A percentile compares a stretch with the other conserved stretches of the same genome.
phyloP scores from a whole-genome alignment of 2,888 invertebrate species.

The Marronus borbonicus region DNA sequence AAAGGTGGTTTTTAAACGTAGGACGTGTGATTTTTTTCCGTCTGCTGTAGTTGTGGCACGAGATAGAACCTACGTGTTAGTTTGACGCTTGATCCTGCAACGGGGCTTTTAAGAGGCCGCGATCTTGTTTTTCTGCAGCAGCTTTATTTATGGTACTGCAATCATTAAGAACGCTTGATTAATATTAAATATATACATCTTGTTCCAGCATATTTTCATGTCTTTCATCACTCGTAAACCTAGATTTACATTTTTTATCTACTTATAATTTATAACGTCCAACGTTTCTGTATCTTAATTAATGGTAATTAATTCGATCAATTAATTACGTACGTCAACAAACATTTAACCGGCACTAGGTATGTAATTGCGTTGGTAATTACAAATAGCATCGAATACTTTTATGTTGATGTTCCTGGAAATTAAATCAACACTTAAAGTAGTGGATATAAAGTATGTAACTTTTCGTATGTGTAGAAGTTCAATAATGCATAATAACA shows the following conservation, averaged over 20 bases:
- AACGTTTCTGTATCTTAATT: conserved; percentile 29
- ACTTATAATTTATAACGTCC: conserved; percentile 28
- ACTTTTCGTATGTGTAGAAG: no score
- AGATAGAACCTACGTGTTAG: background rate
- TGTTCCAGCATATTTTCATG: conserved; percentile 17
- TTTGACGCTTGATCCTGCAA: background rate
- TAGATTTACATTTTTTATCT: conserved; percentile 37
- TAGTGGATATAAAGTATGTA: no score
- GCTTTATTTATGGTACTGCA: conserved; percentile 27
- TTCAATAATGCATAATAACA: no score
- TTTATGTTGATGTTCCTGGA: no score
- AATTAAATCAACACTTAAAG: no score
- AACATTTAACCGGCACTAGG: background rate
- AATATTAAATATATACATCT: conserved; percentile 31
- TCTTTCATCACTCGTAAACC: conserved; percentile 21
- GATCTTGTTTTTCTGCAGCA: conserved; percentile 18
- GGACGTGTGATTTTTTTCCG: no score
- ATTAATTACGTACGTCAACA: conserved; percentile 17
- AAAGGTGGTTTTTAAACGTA: no score
- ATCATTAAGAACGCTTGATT: conserved; percentile 38
- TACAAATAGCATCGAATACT: no score
- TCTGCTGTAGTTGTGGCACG: no score
- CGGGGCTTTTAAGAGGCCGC: background rate
- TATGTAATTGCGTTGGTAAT: no score
- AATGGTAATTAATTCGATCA: background rate